These are phyloP conservation scores for Erinaceus europaeus DNA, from an alignment of 2,113 vertebrate species.

Conservation along the genomic window DNA sequence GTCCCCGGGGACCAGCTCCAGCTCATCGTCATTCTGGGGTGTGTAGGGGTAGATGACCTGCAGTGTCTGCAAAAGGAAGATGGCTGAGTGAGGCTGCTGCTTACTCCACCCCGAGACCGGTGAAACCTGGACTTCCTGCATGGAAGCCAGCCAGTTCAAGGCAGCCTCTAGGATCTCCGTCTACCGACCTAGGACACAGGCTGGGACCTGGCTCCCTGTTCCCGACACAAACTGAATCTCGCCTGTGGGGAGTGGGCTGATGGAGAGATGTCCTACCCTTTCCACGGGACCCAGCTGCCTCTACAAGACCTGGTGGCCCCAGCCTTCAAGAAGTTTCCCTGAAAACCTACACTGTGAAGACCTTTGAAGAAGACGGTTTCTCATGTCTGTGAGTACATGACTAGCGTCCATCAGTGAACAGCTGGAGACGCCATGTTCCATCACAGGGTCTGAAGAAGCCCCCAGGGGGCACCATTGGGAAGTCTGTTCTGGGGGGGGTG, in stretches of 20 bases:
- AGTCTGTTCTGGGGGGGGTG: background rate
- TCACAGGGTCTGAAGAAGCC: too few species aligned
- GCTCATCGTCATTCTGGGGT: slow-evolving; percentile 97
- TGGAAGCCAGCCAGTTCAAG: too few species aligned
- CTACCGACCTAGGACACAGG: too few species aligned
- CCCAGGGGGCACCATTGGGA: background rate
- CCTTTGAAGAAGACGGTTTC: background rate
- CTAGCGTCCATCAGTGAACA: background rate
- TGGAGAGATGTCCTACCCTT: background rate
- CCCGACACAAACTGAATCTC: too few species aligned
- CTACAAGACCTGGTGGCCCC: background rate
- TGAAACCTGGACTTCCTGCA: too few species aligned
- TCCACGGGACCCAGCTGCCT: background rate
- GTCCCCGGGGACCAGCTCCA: slow-evolving; percentile 93
- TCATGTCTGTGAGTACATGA: background rate
- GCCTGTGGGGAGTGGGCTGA: too few species aligned
- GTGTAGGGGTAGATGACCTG: slow-evolving; percentile 97
- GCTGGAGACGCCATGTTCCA: background rate
- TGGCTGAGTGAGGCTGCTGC: background rate
- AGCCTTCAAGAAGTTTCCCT: background rate
- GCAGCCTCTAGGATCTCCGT: too few species aligned
- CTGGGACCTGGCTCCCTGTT: too few species aligned
- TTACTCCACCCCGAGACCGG: too few species aligned
- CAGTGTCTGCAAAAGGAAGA: slow-evolving; percentile 85
- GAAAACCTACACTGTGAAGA: background rate